phyloP scores from a whole-genome alignment of 2,888 invertebrate species.

The Drosophila cyrtoloma region DNA sequence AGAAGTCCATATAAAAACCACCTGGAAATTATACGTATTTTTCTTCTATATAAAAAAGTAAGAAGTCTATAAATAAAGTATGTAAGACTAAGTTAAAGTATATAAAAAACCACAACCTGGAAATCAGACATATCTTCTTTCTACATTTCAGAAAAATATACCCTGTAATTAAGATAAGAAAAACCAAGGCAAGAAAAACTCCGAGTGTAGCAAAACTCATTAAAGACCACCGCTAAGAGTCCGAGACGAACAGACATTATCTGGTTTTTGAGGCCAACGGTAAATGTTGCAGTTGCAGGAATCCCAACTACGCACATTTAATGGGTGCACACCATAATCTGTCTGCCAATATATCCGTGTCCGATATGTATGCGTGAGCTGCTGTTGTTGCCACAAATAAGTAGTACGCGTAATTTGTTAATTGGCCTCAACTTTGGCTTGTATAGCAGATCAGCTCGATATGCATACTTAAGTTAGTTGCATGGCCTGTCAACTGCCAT shows the following conservation, averaged over 20 bases:
- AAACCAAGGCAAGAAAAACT: neutral
- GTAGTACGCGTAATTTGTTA: constrained; percentile 12
- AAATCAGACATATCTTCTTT: neutral
- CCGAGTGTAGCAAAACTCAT: constrained; percentile 42
- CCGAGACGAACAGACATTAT: constrained; percentile 38
- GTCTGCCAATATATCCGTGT: constrained; percentile 16
- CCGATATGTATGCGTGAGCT: neutral
- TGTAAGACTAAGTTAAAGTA: neutral
- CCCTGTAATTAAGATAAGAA: neutral
- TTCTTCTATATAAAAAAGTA: neutral
- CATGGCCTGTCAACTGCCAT: constrained; percentile 13
- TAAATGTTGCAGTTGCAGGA: constrained; percentile 47
- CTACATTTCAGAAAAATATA: neutral
- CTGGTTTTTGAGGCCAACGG: constrained; percentile 70
- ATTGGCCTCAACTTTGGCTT: constrained; percentile 19
- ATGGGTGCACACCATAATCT: constrained; percentile 46
- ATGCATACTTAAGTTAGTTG: neutral
- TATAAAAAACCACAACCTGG: too few relatives aligned
- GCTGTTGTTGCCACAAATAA: constrained; percentile 13
- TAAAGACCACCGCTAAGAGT: constrained; percentile 34
- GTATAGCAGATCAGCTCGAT: neutral
- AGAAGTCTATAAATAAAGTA: neutral
- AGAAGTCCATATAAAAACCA: too few relatives aligned
- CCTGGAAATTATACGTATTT: too few relatives aligned
- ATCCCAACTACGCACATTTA: constrained; percentile 23